phyloP scores from a whole-genome alignment of 1,140 invertebrate genomes.

The Arion vulgaris region DNA sequence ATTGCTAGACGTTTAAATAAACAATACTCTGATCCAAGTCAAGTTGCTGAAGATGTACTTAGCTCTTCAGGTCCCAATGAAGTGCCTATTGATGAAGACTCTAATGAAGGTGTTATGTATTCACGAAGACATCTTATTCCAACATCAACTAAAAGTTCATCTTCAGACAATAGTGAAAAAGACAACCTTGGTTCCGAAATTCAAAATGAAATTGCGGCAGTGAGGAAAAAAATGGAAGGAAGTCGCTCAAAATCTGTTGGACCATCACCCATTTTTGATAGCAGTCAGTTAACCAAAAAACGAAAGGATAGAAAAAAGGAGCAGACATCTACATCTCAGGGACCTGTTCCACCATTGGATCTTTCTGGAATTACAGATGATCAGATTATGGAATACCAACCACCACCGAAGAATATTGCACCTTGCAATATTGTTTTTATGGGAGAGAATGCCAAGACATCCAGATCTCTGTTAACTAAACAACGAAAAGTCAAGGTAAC shows the following conservation, averaged over 20 bases:
- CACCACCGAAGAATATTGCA: conserved; percentile 48
- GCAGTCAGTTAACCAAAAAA: conserved; percentile 47
- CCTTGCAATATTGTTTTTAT: conserved; percentile 61
- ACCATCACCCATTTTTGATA: conserved; percentile 42
- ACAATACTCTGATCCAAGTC: conserved; percentile 36
- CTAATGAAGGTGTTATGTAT: too few species aligned
- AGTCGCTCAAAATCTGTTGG: conserved; percentile 26
- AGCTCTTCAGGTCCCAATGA: neutral
- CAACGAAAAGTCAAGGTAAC: conserved; percentile 53
- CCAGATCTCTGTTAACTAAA: conserved; percentile 56
- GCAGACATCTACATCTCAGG: neutral
- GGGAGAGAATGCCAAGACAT: conserved; percentile 55
- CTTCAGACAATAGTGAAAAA: neutral
- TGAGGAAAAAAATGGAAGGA: conserved; percentile 38
- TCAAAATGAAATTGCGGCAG: conserved; percentile 42
- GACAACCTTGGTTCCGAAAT: conserved; percentile 34
- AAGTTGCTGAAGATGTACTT: conserved; percentile 20
- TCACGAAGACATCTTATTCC: conserved; percentile 28
- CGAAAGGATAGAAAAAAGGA: conserved; percentile 47
- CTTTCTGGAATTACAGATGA: conserved; percentile 52
- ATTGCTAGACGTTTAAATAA: conserved; percentile 42
- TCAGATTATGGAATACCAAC: conserved; percentile 44
- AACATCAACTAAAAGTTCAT: too few species aligned
- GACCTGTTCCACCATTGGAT: conserved; percentile 52
- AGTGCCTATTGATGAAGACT: conserved; percentile 21